These are phyloP conservation scores for Circaetus gallicus DNA, from an alignment of 2,113 vertebrate species.

Conservation along the genomic window DNA sequence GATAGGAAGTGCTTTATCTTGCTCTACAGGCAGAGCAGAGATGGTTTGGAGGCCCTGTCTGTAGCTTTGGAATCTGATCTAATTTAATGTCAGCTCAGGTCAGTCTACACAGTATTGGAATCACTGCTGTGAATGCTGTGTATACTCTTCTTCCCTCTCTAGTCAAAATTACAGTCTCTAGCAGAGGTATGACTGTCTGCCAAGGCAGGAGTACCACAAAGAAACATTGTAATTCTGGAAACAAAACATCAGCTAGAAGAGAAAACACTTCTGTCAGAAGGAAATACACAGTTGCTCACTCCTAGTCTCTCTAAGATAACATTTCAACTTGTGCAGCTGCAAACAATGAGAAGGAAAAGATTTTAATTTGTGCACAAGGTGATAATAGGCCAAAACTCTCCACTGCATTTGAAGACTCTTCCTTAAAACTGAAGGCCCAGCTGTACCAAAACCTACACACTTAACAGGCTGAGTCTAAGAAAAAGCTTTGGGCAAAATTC, in stretches of 20 bases:
- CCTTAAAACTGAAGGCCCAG: background rate
- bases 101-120: background rate
- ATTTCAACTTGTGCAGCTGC: background rate
- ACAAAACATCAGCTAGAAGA: background rate
- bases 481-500: background rate
- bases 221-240: background rate
- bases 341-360: background rate
- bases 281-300: background rate
- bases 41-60: background rate
- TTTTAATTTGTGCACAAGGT: background rate
- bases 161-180: background rate
- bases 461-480: background rate
- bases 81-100: background rate
- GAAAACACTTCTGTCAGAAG: background rate
- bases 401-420: background rate
- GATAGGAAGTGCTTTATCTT: background rate
- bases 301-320: background rate
- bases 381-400: background rate
- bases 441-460: background rate
- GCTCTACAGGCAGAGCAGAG: background rate
- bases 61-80: background rate
- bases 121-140: background rate
- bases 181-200: background rate
- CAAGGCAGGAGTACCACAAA: background rate
- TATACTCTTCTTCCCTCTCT: background rate